phyloP scores from a whole-genome alignment of 2,888 invertebrate genomes.

The Calameuta pallipes region DNA sequence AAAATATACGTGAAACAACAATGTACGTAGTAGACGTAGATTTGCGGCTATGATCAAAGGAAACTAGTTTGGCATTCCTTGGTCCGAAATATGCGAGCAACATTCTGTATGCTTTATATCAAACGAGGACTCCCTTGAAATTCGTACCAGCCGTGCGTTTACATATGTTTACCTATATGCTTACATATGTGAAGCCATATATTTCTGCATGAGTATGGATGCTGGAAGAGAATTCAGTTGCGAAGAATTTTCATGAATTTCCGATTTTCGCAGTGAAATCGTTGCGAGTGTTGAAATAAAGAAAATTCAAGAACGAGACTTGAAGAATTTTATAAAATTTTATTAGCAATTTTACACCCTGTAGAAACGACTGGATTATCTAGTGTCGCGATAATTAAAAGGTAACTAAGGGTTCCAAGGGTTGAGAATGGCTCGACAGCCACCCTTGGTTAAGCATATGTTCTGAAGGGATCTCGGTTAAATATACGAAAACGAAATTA shows the following conservation, averaged over 20 bases:
- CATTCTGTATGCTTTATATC: conserved; percentile 26
- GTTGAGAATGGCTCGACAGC: not conserved
- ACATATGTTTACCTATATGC: not conserved
- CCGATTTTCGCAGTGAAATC: not conserved
- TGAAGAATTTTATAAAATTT: not conserved
- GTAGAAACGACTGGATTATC: not conserved
- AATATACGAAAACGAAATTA: not conserved
- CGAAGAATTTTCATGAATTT: not conserved
- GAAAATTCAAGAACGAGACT: not conserved
- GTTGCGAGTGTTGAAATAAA: not conserved
- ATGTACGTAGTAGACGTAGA: conserved; percentile 24
- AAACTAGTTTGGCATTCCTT: conserved; percentile 41
- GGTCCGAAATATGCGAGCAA: conserved; percentile 42
- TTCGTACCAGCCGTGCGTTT: not conserved
- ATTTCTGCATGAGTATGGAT: not conserved
- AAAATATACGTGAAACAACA: not conserved
- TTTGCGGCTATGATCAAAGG: conserved; percentile 52
- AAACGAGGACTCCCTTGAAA: conserved; percentile 13
- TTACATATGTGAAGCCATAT: not conserved
- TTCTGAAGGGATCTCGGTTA: not conserved
- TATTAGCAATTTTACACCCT: not conserved
- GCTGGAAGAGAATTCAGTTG: not conserved
- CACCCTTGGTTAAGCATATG: not conserved
- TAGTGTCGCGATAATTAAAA: not conserved
- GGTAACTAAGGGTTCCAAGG: not conserved